Evolutionary conservation across 2,797 vertebrate genomes (phyloP), one percentile per base, ranked within the genome.

Genomic region (Tiaroga cobitis): DNA sequence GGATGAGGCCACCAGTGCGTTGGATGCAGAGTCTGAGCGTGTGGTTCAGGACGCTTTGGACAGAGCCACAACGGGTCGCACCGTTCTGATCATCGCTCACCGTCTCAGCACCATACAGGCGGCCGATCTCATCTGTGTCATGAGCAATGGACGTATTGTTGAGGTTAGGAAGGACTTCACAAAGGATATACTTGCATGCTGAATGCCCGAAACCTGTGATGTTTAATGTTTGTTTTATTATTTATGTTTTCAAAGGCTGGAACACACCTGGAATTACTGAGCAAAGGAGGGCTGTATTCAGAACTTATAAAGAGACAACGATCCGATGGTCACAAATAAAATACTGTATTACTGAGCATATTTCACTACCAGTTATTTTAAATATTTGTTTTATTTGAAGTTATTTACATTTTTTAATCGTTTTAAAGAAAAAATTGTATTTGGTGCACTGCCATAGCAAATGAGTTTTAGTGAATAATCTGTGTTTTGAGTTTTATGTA

Each of bases 41-140:
- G 95, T 95, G 29, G 98, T 99, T 32, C 98, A 99, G 93, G 96
- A 96, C 85, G 98, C 98, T 0, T 92, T 99, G 91, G 97, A 99
- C 83, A 94, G 94, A 0, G 98, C 97, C 1, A 95, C 94, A 0
- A 72, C 88, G 0, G 98, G 98, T 41, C 98, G 97, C 90, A 99
- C 98, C 0, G 98, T 99, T 85, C 95, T 99, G 43, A 94, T 99
- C 91, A 99, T 99, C 2, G 98, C 98, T 24, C 98, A 99, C 88
- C 95, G 98, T 5, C 96, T 99, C 90, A 99, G 98, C 94, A 98
- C 98, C 39, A 95, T 99, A n/a, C 96, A 94, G 2, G 93, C 89
- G 0, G 98, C 98, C 0, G 94, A 97, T 89, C 90, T 95, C 86
- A 99, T 99, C 74, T 95, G 97, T 2, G 97, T 99, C 84, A 95